Evolutionary conservation across 2,888 invertebrate genomes (phyloP).

Genomic region (Coenonympha arcania): DNA sequence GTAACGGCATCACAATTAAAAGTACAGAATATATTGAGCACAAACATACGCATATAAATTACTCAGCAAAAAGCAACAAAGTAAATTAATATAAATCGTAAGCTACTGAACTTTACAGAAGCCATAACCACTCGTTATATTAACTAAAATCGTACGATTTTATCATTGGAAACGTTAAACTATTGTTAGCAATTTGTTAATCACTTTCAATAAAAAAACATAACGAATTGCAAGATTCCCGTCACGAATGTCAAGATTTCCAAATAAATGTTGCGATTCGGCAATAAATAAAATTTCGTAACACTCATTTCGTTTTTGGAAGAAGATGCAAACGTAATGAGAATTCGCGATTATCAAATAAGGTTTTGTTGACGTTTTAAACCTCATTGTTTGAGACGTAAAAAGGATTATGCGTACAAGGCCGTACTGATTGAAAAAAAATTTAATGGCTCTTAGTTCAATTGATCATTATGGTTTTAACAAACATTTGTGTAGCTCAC

Average conservation of each 20-base stretch:
- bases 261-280: slow-evolving; percentile 11
- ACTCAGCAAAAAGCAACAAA: neutral
- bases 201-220: slow-evolving; percentile 7
- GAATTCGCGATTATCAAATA: slow-evolving; percentile 4
- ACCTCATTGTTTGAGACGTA: neutral
- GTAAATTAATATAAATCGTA: neutral
- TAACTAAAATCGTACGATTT: neutral
- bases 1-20: too few species aligned
- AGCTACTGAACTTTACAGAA: neutral
- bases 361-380: neutral
- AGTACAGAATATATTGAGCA: too few species aligned
- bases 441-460: too few species aligned
- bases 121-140: neutral
- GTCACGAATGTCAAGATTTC: slow-evolving; percentile 6
- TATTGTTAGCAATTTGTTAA: slow-evolving; percentile 8
- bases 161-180: slow-evolving; percentile 6
- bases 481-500: too few species aligned
- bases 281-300: slow-evolving; percentile 14
- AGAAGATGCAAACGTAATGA: slow-evolving; percentile 17
- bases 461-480: too few species aligned
- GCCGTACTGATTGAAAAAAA: too few species aligned
- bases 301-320: slow-evolving; percentile 12
- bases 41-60: too few species aligned
- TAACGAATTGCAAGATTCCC: slow-evolving; percentile 11
- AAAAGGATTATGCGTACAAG: neutral